A percentile compares a stretch with the other conserved stretches of the same genome.
These are phyloP conservation scores for Brachyhypopomus occidentalis DNA, from an alignment of 2,113 vertebrate genomes.

Conservation along the genomic window DNA sequence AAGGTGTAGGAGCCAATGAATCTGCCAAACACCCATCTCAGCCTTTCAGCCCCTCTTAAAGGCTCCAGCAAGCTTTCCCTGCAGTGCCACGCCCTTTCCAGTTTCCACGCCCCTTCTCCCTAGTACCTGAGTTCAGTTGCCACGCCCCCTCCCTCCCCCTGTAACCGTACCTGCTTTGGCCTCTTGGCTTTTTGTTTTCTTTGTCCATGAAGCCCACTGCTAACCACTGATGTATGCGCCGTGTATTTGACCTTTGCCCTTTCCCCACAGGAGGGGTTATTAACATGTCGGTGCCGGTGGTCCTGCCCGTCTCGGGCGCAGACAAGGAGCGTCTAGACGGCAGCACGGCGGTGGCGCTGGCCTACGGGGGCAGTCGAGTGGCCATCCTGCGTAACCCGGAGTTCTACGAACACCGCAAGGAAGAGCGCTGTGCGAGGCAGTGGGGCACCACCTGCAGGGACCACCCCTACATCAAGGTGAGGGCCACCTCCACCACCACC, in stretches of 20 bases:
- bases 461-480: slow-evolving; percentile 97
- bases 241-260: slow-evolving; percentile 39
- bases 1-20: slow-evolving; percentile 37
- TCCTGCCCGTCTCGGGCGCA: slow-evolving; percentile 83
- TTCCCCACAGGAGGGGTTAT: slow-evolving; percentile 86
- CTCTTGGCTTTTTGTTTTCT: slow-evolving; percentile 7
- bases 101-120: background rate
- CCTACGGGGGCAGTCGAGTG: slow-evolving; percentile 83
- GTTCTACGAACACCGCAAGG: slow-evolving; percentile 94
- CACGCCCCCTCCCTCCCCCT: background rate
- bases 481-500: background rate
- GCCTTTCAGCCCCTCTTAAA: slow-evolving; percentile 1
- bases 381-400: slow-evolving; percentile 96
- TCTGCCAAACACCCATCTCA: slow-evolving; percentile 40
- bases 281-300: slow-evolving; percentile 95
- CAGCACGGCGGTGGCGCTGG: slow-evolving; percentile 84
- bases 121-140: too few relatives aligned
- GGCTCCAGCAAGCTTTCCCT: background rate
- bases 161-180: slow-evolving; percentile 7
- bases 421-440: slow-evolving; percentile 93
- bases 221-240: slow-evolving; percentile 36
- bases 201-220: background rate
- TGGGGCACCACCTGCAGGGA: slow-evolving; percentile 96
- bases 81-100: background rate
- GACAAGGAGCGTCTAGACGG: slow-evolving; percentile 91